Evolutionary conservation across 2,113 vertebrate genomes (phyloP).

Genomic region (Seriola dumerili): DNA sequence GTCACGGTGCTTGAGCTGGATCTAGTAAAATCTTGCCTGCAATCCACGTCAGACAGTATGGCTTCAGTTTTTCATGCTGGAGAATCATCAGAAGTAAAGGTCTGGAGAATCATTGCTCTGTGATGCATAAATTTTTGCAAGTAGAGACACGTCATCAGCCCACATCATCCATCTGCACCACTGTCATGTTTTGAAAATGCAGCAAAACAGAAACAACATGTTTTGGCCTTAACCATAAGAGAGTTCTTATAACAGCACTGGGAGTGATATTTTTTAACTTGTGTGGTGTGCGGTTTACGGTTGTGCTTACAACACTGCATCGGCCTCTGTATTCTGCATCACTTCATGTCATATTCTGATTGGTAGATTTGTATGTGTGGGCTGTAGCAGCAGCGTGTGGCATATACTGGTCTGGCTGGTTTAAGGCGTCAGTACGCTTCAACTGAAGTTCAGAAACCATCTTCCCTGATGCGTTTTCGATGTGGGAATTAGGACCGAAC

Average conservation of each 20-base stretch:
- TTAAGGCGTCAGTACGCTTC: background rate
- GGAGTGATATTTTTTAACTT: background rate
- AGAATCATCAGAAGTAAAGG: background rate
- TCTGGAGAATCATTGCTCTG: background rate
- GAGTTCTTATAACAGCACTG: background rate
- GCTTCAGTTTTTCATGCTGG: background rate
- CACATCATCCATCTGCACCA: slow-evolving; percentile 29
- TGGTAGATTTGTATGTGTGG: background rate
- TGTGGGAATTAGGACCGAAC: background rate
- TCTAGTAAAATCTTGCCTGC: background rate
- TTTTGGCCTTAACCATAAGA: background rate
- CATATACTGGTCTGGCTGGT: background rate
- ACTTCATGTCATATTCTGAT: background rate
- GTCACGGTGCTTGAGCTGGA: background rate
- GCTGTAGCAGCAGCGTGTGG: background rate
- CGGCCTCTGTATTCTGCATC: background rate
- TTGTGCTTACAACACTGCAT: background rate
- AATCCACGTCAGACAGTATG: background rate
- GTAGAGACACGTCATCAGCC: slow-evolving; percentile 52
- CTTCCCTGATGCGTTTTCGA: background rate
- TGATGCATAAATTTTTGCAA: slow-evolving; percentile 39
- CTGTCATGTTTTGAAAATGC: slow-evolving; percentile 33
- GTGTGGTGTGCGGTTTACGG: background rate
- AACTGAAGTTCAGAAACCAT: background rate
- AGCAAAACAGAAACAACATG: slow-evolving; percentile 25